A percentile compares a stretch with the other conserved stretches of the same genome.
Conservation (phyloP, 2,888 invertebrate species). For the Eumacrocentrus americanus region DNA sequence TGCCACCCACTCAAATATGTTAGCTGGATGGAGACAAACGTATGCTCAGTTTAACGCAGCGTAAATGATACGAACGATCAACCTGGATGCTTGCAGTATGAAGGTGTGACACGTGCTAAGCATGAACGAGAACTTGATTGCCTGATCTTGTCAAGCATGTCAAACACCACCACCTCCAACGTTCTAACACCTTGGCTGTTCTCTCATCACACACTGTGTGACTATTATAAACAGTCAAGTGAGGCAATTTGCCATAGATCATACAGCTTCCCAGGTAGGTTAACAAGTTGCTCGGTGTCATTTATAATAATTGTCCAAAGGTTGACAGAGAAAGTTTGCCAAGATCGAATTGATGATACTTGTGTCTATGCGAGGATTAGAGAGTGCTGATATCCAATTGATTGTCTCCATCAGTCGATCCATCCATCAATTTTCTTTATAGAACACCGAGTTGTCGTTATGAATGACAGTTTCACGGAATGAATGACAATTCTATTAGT, state of each 20-base stretch:
- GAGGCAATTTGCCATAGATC: too few species aligned
- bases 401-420: too few species aligned
- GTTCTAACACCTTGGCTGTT: too few species aligned
- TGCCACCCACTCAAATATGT: constrained; percentile 4
- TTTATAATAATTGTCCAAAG: too few species aligned
- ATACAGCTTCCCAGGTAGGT: too few species aligned
- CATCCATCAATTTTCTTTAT: background rate
- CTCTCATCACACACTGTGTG: too few species aligned
- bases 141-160: background rate
- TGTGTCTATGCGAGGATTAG: too few species aligned
- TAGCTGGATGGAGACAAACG: background rate
- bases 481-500: background rate
- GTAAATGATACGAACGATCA: constrained; percentile 1
- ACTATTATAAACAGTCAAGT: too few species aligned
- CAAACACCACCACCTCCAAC: background rate
- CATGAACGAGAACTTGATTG: constrained; percentile 14
- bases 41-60: background rate
- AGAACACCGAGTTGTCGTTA: background rate
- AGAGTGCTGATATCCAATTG: too few species aligned
- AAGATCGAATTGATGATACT: too few species aligned
- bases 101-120: background rate
- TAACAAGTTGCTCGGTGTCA: too few species aligned
- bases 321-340: too few species aligned
- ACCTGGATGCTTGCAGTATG: background rate
- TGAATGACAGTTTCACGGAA: background rate